phyloP scores from a whole-genome alignment of 2,113 vertebrate genomes.

The Neogale vison region DNA sequence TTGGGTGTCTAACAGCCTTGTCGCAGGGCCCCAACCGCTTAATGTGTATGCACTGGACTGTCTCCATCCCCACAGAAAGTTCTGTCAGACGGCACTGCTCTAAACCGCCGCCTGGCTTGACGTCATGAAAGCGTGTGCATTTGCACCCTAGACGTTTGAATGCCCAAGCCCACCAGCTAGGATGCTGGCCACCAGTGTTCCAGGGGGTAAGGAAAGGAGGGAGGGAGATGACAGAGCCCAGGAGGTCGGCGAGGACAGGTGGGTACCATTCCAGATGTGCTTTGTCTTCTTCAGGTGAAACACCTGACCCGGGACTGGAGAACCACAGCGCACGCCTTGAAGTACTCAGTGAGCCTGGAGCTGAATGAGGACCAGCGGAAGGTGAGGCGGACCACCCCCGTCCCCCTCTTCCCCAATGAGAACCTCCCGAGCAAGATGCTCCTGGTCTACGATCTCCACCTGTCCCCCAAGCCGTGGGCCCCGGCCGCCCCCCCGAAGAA shows the following conservation, averaged over 20 bases:
- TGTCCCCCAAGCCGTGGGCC: constrained; percentile 87
- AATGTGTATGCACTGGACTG: background rate
- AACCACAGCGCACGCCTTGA: constrained; percentile 94
- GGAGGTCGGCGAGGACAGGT: background rate
- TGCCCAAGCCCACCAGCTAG: background rate
- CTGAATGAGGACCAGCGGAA: constrained; percentile 94
- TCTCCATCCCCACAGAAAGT: background rate
- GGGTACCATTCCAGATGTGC: background rate
- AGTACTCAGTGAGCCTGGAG: constrained; percentile 91
- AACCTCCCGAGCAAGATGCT: constrained; percentile 96
- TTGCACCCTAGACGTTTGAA: background rate
- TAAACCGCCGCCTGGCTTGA: background rate
- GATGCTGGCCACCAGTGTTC: background rate
- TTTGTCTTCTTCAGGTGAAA: constrained; percentile 89
- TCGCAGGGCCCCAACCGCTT: background rate
- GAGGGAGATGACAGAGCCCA: background rate
- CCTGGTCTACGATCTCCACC: constrained; percentile 92
- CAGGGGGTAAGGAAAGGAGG: background rate
- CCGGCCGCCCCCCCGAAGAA: constrained; percentile 82
- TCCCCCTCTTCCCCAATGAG: constrained; percentile 95
- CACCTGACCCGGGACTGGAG: constrained; percentile 98
- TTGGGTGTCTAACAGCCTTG: background rate
- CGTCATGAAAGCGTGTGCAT: background rate
- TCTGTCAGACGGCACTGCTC: background rate
- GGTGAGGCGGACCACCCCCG: constrained; percentile 90